Evolutionary conservation across 2,113 vertebrate species (phyloP), one percentile per base, ranked within the genome.

Genomic region (Marmota monax): DNA sequence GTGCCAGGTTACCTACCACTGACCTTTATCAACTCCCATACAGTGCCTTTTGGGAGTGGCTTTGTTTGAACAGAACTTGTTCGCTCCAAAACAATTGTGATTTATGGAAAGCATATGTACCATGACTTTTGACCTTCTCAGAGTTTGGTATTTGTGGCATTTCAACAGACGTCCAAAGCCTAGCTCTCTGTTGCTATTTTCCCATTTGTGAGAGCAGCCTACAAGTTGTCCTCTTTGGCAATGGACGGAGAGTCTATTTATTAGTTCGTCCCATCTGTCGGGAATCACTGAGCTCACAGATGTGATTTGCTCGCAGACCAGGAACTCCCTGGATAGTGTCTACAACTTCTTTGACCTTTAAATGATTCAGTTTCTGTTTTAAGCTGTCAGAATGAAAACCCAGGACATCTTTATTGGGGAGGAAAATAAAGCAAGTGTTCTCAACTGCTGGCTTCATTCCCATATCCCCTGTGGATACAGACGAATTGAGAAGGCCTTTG

Each of bases 321-420:
- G 88, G 83, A 88, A 63, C 93, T 86, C 80, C 94, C 82, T 95
- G 90, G 61, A 90, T 34, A 93, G 76, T 58, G 72, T 93, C 94
- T 96, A 78, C 87, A 51, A 69, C 56, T 90, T 63, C 96, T 88
- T 58, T 95, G 83, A 92, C 90, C 95, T 97, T 96, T 97, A 92
- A 96, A 78, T 85, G 90, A 94, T 91, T 67, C 82, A 25, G n/a
- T 96, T 93, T 97, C 95, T 94, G 73, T 76, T 72, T 95, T 83
- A 85, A 96, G 69, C 61, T 94, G 80, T 97, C 94, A 96, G 48
- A 92, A 73, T 56, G 69, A 96, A 95, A 92, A 83, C 69, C 61
- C 73, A 4, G 51, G 88, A 61, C 77, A 86, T 93, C 88, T 97
- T 95, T 96, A 80, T n/a, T 72, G 48, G 37, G 23, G 53, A 92